A percentile compares a stretch with the other conserved stretches of the same genome.
Conservation (phyloP, 2,113 vertebrate genomes). For the Pica pica region DNA sequence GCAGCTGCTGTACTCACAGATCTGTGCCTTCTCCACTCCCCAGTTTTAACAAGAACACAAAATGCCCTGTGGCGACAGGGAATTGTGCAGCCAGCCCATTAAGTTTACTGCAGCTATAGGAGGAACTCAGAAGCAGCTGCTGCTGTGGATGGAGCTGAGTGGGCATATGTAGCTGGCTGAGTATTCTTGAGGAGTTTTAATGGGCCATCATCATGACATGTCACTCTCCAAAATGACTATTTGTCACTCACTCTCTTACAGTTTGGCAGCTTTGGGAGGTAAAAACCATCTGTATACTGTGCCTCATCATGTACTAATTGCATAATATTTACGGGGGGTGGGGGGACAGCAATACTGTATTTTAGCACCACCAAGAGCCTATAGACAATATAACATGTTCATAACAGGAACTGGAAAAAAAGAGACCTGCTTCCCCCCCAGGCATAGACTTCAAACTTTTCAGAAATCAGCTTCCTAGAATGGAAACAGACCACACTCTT, state of each 20-base stretch:
- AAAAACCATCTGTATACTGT: constrained; percentile 40
- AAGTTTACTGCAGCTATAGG: constrained; percentile 3
- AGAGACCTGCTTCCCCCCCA: neutral
- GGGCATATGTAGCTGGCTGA: neutral
- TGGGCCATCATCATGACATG: constrained; percentile 35
- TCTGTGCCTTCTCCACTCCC: neutral
- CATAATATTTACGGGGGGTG: neutral
- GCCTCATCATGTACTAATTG: constrained; percentile 5
- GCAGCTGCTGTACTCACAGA: neutral
- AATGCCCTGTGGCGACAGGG: neutral
- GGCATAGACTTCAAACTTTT: neutral
- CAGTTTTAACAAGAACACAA: constrained; percentile 7
- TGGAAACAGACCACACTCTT: neutral
- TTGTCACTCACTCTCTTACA: constrained; percentile 38
- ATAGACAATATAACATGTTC: neutral
- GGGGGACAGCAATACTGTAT: neutral
- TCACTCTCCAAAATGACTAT: constrained; percentile 30
- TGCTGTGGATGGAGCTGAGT: constrained; percentile 29
- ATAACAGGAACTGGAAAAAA: neutral
- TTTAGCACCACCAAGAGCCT: constrained; percentile 39
- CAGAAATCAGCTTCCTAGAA: neutral
- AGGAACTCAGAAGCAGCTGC: constrained; percentile 28
- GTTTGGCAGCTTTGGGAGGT: constrained; percentile 26
- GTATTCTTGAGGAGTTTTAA: constrained; percentile 43
- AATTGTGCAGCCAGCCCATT: constrained; percentile 41